Evolutionary conservation across 2,113 vertebrate genomes (phyloP).

Genomic region (Poecilia latipinna): DNA sequence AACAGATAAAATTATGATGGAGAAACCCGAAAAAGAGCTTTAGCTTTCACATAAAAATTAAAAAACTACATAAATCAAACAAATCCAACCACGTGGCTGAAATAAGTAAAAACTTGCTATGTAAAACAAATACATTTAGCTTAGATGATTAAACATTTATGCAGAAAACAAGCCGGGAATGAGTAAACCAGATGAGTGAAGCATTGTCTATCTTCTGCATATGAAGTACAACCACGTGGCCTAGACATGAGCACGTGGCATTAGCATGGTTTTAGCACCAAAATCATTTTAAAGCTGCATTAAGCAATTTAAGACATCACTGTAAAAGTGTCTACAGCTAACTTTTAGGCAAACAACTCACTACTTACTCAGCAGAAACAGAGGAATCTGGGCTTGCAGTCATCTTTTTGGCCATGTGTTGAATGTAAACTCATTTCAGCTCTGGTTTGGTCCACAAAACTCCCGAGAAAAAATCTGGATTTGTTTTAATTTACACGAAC

Average conservation of each 20-base stretch:
- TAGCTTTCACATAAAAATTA: conserved; percentile 26
- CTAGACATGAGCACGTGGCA: conserved; percentile 27
- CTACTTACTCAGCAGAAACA: conserved; percentile 79
- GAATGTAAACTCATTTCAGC: conserved; percentile 67
- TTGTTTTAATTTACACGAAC: conserved; percentile 55
- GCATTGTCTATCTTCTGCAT: conserved; percentile 33
- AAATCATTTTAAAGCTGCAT: conserved; percentile 68
- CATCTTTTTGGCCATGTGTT: conserved; percentile 74
- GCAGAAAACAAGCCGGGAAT: conserved; percentile 34
- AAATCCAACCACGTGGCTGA: conserved; percentile 37
- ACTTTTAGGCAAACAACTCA: conserved; percentile 70
- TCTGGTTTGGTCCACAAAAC: conserved; percentile 62
- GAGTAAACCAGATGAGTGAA: conserved; percentile 35
- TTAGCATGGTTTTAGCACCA: conserved; percentile 31
- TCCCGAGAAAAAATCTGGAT: conserved; percentile 68
- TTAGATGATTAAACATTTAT: conserved; percentile 24
- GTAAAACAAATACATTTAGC: conserved; percentile 47
- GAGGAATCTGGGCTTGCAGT: conserved; percentile 74
- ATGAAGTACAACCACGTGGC: conserved; percentile 20
- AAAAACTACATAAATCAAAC: conserved; percentile 26
- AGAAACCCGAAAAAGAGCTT: conserved; percentile 6
- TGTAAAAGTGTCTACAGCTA: conserved; percentile 46
- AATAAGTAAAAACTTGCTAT: conserved; percentile 43
- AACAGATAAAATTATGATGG: background rate
- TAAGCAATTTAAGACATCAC: conserved; percentile 51